phyloP scores from a whole-genome alignment of 2,888 invertebrate species.

The Autographa gamma region DNA sequence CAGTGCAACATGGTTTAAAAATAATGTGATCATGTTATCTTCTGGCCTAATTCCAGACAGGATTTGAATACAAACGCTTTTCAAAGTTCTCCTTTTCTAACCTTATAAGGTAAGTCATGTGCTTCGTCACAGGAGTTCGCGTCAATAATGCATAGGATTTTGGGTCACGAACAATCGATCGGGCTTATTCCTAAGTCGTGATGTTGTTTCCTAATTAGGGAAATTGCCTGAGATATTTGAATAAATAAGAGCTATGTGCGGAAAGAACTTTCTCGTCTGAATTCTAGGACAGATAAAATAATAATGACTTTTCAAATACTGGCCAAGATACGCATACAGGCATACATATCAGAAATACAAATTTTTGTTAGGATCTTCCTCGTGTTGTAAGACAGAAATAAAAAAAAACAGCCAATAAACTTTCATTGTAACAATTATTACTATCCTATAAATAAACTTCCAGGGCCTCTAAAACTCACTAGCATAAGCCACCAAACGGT shows the following conservation, averaged over 20 bases:
- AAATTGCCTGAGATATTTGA: not conserved
- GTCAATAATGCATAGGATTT: not conserved
- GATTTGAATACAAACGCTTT: not conserved
- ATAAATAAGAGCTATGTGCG: not conserved
- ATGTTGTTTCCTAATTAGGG: constrained; percentile 2
- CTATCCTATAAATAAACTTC: not conserved
- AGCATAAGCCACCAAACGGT: not conserved
- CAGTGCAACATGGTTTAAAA: not conserved
- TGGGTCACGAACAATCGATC: not conserved
- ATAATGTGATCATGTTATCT: not conserved
- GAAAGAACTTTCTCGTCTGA: not conserved
- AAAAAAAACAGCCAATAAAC: too few species aligned
- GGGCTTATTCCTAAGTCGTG: not conserved
- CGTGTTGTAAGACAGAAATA: too few species aligned
- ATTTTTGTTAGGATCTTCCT: too few species aligned
- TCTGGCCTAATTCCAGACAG: too few species aligned
- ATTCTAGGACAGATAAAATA: not conserved
- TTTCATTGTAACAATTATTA: not conserved
- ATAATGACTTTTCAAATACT: too few species aligned
- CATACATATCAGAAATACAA: too few species aligned
- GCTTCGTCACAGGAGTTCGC: not conserved
- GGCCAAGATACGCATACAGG: too few species aligned
- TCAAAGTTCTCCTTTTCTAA: not conserved
- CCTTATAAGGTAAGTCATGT: not conserved
- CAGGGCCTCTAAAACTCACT: not conserved